These are phyloP conservation scores for Falco concolor DNA, from an alignment of 2,797 vertebrate genomes.

Conservation along the genomic window DNA sequence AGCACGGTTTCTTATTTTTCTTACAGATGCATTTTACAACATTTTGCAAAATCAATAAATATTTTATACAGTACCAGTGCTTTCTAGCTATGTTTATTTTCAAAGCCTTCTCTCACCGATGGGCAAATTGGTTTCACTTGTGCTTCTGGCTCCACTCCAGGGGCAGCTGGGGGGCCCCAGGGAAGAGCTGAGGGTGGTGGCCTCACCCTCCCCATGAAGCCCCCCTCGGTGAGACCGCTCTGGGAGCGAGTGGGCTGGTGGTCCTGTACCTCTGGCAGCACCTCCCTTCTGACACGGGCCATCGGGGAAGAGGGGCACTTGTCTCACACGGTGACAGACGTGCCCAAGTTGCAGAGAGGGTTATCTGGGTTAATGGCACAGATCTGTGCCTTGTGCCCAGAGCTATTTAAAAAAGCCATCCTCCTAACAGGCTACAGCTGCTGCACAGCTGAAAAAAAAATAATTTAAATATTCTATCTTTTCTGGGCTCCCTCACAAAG, in stretches of 20 bases:
- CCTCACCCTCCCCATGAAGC: background rate
- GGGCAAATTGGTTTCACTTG: rapidly evolving
- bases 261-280: background rate
- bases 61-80: conserved; percentile 61
- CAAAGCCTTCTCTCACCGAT: background rate
- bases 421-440: background rate
- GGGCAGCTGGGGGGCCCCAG: background rate
- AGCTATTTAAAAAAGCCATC: background rate
- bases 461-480: background rate
- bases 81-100: background rate
- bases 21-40: conserved; percentile 52
- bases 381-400: background rate
- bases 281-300: background rate
- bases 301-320: background rate
- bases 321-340: background rate
- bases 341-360: background rate
- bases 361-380: background rate
- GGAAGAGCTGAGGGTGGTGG: background rate
- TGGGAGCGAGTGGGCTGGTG: rapidly evolving
- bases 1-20: conserved; percentile 66
- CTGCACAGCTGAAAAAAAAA: background rate
- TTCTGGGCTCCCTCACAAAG: background rate
- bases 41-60: conserved; percentile 75
- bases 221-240: background rate
- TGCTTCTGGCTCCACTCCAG: rapidly evolving